Evolutionary conservation across 2,888 invertebrate genomes (phyloP), one percentile per base, ranked within the genome.

Genomic region (Meiosimyza decipiens): DNA sequence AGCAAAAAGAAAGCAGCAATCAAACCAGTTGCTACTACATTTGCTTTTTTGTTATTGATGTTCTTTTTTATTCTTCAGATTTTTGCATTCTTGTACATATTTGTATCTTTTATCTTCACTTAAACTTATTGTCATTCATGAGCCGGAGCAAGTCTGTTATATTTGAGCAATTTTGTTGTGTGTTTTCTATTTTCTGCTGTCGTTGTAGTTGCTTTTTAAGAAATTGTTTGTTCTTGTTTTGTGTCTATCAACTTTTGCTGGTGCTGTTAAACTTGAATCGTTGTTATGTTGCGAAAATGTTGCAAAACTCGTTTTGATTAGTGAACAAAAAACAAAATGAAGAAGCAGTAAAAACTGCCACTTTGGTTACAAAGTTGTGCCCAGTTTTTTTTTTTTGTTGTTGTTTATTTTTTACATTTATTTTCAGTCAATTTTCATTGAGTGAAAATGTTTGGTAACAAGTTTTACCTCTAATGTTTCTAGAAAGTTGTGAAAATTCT

Each of bases 401-500:
- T n/a, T n/a, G n/a, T 40, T 40, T 40, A 1, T 55, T 18, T 55
- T 55, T 40, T 55, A 16, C 55, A 55, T 55, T 55, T 22, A 55
- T 55, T 55, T 13, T 18, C 22, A 18, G 22, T 55, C 16, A 12
- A 16, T 55, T 55, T 55, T 55, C 55, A 55, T 55, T 55, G 55
- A 55, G 55, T 55, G 55, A 55, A 55, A 55, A 18, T 55, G 16
- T 54, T 55, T 55, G 22, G 18, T 22, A 55, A 55, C 18, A 55
- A 55, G 55, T 55, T 55, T 55, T 16, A 18, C 55, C 16, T 22
- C 16, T 55, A 22, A 55, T n/a, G 12, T 55, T n/a, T 55, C 55
- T 55, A 55, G 55, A 55, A 55, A 55, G 55, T 55, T 55, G 55
- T 55, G 55, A 55, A 55, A 55, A 55, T 55, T 55, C 55, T 55